Evolutionary conservation across 2,113 vertebrate genomes (phyloP), one percentile per base, ranked within the genome.

Genomic region (Myiagra hebetior): DNA sequence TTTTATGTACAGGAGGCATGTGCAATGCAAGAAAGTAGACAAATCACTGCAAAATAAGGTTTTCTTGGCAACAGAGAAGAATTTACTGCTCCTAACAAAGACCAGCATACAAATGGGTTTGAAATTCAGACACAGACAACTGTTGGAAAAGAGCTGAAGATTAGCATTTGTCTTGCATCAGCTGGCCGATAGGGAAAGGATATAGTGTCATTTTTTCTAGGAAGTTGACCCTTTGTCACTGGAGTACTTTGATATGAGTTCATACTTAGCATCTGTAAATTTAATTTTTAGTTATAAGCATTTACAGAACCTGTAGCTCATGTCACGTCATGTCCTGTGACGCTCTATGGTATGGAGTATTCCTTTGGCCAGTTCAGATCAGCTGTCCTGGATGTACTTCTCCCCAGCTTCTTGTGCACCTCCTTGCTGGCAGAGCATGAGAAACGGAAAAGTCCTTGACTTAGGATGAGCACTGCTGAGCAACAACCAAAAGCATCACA

Each of bases 81-180:
- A 97, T 97, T 96, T 95, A 81, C 75, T 83, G 44, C 86, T 92
- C 68, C 95, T 91, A 75, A 96, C 81, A 97, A 96, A 95, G 91
- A 80, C 53, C 69, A 70, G 69, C 93, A 95, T 96, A 75, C 63
- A 96, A 96, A 94, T 79, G 50, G 47, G 33, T 55, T 89, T 76
- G 87, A 92, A 96, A 96, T 87, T 94, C 92, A 85, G 81, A 94
- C 37, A 57, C 53, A 63, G 37, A 57, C 86, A 91, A 88, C 75
- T 59, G 37, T n/a, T 86, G 90, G 78, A 67, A 75, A 94, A 74
- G 60, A 75, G 78, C 23, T 59, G 63, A 72, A 44, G 31, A 44
- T 37, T 6, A 72, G 42, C 57, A 60, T 88, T 86, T 83, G 22
- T 89, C 92, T 94, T 75, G 23, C 50, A 60, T 96, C 55, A 56